Evolutionary conservation across 2,797 vertebrate species (phyloP), one percentile per base, ranked within the genome.

Genomic region (Ctenopoma multispine): DNA sequence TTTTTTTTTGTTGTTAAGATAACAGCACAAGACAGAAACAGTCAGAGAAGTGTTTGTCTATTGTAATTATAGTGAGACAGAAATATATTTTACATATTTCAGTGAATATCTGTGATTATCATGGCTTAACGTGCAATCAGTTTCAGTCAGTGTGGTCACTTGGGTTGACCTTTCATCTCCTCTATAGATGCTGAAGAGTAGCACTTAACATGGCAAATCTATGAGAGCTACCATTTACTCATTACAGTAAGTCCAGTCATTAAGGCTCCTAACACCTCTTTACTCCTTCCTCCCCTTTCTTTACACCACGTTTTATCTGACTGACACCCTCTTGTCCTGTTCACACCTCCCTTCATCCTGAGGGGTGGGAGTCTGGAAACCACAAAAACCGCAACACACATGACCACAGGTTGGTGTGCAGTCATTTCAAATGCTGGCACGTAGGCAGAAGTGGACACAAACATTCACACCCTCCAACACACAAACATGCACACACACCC

Each of bases 401-500:
- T 14, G 9, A 23, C 6, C 34, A 38, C 2, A 46, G 14, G 36
- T 41, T 11, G 57, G 65, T 53, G 13, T 49, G 31, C 24, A 50
- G 7, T 1, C 13, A 29, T 56, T 38, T 49, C 63, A 65, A 27
- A 73, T 1, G 29, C 20, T 63, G 20, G 54, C 62, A 73, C 63
- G 79, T 36, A 51, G 46, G 13, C 66, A 69, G 6, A 59, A 80
- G 47, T 63, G 43, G 59, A 68, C 38, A 69, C 68, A 75, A 3
- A 63, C 66, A 58, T 23, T 29, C 27, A 64, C 75, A 41, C 56
- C 15, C 63, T 29, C 34, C 29, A 6, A 51, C 48, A 60, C 58
- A 57, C 62, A 69, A 36, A 34, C 8, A 58, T 59, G 43, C 66
- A 41, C 29, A 59, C 64, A 63, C 31, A 11, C 56, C 70, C 27